Percentiles rank a stretch among this genome's conserved stretches.
Conservation (phyloP, 2,888 invertebrate species). For the Theretra japonica region DNA sequence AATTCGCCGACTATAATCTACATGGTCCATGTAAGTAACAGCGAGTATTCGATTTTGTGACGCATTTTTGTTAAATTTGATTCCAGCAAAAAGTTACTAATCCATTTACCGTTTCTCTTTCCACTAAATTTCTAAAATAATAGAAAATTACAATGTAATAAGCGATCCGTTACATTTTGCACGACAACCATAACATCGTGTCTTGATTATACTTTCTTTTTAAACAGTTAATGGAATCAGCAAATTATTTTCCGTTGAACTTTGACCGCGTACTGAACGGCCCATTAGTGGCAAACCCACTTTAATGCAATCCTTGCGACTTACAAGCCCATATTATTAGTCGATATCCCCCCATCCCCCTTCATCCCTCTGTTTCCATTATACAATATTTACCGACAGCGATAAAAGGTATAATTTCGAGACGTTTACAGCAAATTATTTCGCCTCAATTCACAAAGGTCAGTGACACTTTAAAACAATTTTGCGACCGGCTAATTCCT, state of each 20-base stretch:
- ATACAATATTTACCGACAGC: background rate
- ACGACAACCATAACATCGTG: background rate
- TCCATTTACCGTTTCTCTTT: background rate
- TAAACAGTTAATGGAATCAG: background rate
- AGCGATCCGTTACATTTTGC: constrained; percentile 6
- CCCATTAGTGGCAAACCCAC: no score
- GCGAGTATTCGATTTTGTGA: no score
- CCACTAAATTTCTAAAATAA: background rate
- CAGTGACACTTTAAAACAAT: constrained; percentile 43
- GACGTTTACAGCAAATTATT: constrained; percentile 40
- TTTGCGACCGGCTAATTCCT: constrained; percentile 38
- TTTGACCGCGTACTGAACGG: background rate
- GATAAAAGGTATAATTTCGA: constrained; percentile 35
- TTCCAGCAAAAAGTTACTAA: no score
- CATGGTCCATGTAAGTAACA: no score
- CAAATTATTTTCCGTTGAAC: background rate
- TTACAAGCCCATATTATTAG: background rate
- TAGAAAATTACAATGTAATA: background rate
- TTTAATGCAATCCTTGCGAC: no score
- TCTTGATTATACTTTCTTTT: background rate
- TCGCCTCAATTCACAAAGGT: constrained; percentile 47
- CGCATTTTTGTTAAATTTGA: no score
- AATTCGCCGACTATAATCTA: no score
- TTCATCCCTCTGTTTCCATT: background rate
- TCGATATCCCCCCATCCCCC: background rate